These are phyloP conservation scores for Ophion slaviceki DNA, from an alignment of 2,888 invertebrate genomes.

Conservation along the genomic window DNA sequence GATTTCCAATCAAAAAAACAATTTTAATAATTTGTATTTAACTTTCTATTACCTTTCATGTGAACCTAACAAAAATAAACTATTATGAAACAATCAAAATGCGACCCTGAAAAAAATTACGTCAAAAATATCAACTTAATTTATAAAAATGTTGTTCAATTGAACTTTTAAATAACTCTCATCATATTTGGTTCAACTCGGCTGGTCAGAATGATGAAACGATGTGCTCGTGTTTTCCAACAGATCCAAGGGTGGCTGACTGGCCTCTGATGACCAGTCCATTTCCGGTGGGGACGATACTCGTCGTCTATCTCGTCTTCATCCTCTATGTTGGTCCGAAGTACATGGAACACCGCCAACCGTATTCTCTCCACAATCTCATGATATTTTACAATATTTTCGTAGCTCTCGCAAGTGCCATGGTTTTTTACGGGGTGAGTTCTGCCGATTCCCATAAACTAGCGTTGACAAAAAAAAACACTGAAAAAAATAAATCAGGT, in stretches of 20 bases:
- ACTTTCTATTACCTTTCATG: no score
- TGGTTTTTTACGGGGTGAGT: conserved; percentile 89
- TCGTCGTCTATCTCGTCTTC: conserved; percentile 76
- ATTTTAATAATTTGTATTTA: no score
- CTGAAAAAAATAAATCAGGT: neutral
- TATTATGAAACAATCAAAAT: no score
- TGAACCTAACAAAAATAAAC: no score
- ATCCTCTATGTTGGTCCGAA: conserved; percentile 78
- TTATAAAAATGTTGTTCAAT: neutral
- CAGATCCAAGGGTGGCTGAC: conserved; percentile 80
- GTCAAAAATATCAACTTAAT: no score
- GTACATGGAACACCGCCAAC: conserved; percentile 77
- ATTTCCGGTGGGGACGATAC: conserved; percentile 74
- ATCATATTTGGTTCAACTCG: neutral
- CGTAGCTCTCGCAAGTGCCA: conserved; percentile 87
- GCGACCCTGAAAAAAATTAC: no score
- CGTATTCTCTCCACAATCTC: conserved; percentile 75
- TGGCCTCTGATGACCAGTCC: conserved; percentile 80
- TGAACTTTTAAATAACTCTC: neutral
- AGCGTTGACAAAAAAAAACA: neutral
- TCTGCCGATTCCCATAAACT: conserved; percentile 59
- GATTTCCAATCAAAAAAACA: no score
- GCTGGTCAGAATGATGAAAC: neutral
- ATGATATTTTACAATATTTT: conserved; percentile 79
- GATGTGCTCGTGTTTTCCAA: conserved; percentile 25